Percentiles rank a stretch among this genome's conserved stretches.
Conservation (phyloP, 2,113 vertebrate species). For the Sapayoa aenigma region DNA sequence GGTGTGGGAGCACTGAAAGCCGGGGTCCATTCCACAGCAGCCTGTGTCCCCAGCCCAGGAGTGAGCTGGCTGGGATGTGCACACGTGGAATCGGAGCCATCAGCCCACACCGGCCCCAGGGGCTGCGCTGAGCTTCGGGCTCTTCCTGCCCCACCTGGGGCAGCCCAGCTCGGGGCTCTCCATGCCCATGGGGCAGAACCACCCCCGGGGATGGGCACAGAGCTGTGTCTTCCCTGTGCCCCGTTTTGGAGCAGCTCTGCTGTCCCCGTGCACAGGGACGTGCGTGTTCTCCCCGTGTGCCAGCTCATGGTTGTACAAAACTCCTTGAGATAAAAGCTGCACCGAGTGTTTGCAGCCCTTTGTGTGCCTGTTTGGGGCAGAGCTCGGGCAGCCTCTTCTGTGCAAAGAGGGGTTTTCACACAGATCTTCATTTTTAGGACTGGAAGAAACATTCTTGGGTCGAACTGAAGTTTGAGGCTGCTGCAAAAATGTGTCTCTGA, state of each 20-base stretch:
- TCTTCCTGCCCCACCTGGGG: background rate
- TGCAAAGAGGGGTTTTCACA: background rate
- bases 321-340: background rate
- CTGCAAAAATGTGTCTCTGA: background rate
- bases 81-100: no score
- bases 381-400: background rate
- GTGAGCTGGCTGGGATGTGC: background rate
- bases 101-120: background rate
- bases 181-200: background rate
- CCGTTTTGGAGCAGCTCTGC: background rate
- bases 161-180: background rate
- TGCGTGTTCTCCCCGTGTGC: background rate
- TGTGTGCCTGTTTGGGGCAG: background rate
- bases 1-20: background rate
- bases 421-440: background rate
- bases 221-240: background rate
- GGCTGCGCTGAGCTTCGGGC: background rate
- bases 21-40: no score
- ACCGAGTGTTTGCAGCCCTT: background rate
- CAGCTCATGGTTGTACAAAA: background rate
- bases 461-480: background rate
- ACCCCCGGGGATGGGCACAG: background rate
- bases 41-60: background rate
- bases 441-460: background rate
- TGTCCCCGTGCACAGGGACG: background rate